Conservation (phyloP, 2,113 vertebrate genomes). For the Pontoporia blainvillei region DNA sequence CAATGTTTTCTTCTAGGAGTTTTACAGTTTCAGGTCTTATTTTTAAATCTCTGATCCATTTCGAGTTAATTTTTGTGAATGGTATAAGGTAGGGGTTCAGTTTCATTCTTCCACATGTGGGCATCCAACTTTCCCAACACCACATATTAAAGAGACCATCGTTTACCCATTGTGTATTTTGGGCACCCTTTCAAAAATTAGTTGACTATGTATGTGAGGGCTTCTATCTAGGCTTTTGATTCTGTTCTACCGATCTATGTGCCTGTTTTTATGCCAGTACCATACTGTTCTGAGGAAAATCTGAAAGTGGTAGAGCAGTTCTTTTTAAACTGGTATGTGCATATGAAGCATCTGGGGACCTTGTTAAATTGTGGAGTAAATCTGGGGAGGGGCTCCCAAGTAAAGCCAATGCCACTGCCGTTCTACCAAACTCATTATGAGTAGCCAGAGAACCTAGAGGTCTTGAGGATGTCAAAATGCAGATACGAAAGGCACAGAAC, state of each 20-base stretch:
- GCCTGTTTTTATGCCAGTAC: not conserved
- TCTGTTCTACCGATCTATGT: not conserved
- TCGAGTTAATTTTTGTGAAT: too few species aligned
- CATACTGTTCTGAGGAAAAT: not conserved
- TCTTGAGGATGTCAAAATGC: not conserved
- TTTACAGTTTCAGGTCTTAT: too few species aligned
- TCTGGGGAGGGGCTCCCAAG: not conserved
- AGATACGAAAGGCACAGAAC: not conserved
- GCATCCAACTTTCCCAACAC: not conserved
- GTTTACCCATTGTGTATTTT: not conserved
- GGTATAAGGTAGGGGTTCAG: not conserved
- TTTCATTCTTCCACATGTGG: not conserved
- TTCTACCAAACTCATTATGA: not conserved
- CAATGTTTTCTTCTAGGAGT: too few species aligned
- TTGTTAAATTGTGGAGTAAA: not conserved
- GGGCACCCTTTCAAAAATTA: not conserved
- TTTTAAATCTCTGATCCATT: too few species aligned
- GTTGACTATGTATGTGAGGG: not conserved
- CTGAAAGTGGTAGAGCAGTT: not conserved
- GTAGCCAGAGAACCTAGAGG: not conserved
- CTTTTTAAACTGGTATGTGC: not conserved
- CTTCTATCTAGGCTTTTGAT: not conserved
- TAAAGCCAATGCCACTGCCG: accelerated
- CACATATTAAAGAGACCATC: not conserved
- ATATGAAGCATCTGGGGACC: not conserved